Evolutionary conservation across 2,888 invertebrate species (phyloP).

Genomic region (Sphaeridia pumilis): DNA sequence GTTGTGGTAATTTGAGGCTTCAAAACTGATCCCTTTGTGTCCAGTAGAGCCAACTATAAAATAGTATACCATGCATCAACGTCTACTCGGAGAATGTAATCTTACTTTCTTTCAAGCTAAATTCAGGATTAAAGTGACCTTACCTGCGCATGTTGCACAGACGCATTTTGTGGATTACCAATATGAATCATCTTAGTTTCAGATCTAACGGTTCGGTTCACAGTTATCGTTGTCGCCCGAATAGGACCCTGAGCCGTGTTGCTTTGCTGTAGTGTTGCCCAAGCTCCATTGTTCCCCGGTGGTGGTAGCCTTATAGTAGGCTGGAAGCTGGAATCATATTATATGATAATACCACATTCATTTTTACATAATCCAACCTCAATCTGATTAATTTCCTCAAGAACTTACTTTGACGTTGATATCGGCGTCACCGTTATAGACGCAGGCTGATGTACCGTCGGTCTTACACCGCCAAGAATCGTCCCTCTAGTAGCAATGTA

Average conservation of each 20-base stretch:
- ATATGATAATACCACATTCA: not conserved
- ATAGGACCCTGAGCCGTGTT: conserved; percentile 19
- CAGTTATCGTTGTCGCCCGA: conserved; percentile 30
- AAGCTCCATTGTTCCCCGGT: conserved; percentile 31
- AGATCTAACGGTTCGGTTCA: conserved; percentile 27
- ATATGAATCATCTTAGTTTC: conserved; percentile 35
- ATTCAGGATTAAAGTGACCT: not conserved
- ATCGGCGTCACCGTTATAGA: conserved; percentile 35
- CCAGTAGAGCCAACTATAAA: conserved; percentile 31
- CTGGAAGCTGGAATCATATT: conserved; percentile 21
- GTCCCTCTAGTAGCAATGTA: conserved; percentile 43
- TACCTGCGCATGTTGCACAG: conserved; percentile 34
- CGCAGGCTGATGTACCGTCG: conserved; percentile 26
- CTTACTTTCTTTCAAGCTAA: not conserved
- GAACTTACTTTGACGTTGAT: conserved; percentile 28
- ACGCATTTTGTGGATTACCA: conserved; percentile 21
- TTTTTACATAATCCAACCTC: not conserved
- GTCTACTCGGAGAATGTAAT: no score
- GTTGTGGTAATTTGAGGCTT: conserved; percentile 29
- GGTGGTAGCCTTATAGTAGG: conserved; percentile 24
- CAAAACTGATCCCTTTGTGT: conserved; percentile 30
- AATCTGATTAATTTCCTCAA: not conserved
- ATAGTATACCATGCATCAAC: conserved; percentile 3
- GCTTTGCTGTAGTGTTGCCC: conserved; percentile 24
- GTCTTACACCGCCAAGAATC: conserved; percentile 23